A percentile compares a stretch with the other conserved stretches of the same genome.
Evolutionary conservation across 2,888 invertebrate genomes (phyloP).

Genomic region (Diplolepis rosae): DNA sequence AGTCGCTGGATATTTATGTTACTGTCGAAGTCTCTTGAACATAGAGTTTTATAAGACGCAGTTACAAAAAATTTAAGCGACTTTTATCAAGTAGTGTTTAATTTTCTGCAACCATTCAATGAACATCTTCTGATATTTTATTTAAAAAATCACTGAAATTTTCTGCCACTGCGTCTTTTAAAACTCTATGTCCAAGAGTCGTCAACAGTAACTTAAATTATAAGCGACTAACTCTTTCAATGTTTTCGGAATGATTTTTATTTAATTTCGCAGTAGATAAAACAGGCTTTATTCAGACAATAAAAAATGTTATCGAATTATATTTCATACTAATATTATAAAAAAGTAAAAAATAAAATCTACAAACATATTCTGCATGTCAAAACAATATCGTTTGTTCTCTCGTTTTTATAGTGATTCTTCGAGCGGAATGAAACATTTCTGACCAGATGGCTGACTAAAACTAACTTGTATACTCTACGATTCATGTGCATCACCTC

Average conservation of each 20-base stretch:
- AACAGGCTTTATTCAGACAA: background rate
- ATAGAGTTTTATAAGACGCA: too few relatives aligned
- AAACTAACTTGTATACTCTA: conserved; percentile 5
- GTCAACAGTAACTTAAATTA: background rate
- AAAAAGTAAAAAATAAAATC: too few relatives aligned
- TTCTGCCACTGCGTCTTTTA: too few relatives aligned
- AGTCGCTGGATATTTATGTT: too few relatives aligned
- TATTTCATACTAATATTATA: background rate
- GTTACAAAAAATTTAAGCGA: too few relatives aligned
- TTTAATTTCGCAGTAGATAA: background rate
- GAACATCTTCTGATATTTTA: too few relatives aligned
- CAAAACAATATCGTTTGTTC: background rate
- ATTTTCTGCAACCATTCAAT: too few relatives aligned
- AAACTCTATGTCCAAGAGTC: background rate
- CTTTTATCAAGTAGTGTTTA: too few relatives aligned
- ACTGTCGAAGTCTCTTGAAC: too few relatives aligned
- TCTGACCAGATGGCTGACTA: conserved; percentile 8
- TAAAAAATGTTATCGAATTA: background rate
- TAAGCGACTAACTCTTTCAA: background rate
- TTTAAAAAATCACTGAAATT: too few relatives aligned
- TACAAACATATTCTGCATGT: background rate
- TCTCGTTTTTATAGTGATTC: conserved; percentile 4
- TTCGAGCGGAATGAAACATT: conserved; percentile 28
- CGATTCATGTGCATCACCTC: conserved; percentile 6
- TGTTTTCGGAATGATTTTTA: background rate